Conservation (phyloP, 2,888 invertebrate species). For the Xylophagus ater region DNA sequence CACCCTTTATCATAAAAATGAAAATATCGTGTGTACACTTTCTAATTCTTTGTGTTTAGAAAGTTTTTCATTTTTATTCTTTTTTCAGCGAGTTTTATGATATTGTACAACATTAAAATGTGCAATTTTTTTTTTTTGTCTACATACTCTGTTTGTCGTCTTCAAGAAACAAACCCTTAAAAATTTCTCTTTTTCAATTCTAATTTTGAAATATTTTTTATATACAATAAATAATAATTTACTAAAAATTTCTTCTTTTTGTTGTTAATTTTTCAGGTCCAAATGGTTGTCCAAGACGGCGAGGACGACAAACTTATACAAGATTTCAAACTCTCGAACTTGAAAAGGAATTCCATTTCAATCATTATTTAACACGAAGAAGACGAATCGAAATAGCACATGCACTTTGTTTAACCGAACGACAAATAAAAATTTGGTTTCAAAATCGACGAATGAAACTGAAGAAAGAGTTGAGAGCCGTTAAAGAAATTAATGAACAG, state of each 20-base stretch:
- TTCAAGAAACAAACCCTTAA: too few species aligned
- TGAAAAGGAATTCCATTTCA: conserved; percentile 98
- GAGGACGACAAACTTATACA: conserved; percentile 95
- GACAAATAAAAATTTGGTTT: conserved; percentile 96
- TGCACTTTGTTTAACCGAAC: conserved; percentile 87
- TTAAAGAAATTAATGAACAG: conserved; percentile 91
- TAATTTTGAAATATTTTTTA: conserved; percentile 1
- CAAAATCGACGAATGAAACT: conserved; percentile 94
- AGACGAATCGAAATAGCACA: conserved; percentile 96
- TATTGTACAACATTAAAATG: too few species aligned
- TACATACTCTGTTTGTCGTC: too few species aligned
- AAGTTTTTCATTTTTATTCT: too few species aligned
- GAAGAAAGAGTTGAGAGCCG: conserved; percentile 89
- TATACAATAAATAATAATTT: too few species aligned
- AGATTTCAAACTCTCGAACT: conserved; percentile 95
- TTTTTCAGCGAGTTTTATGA: too few species aligned
- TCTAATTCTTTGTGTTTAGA: too few species aligned
- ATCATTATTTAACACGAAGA: conserved; percentile 91
- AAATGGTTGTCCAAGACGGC: conserved; percentile 85
- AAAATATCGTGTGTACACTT: too few species aligned
- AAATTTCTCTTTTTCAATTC: too few species aligned
- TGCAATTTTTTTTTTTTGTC: too few species aligned
- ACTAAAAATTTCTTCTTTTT: conserved; percentile 20
- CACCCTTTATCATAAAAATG: too few species aligned
- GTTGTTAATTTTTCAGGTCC: conserved; percentile 62